Percentiles rank a stretch among this genome's conserved stretches.
Evolutionary conservation across 2,888 invertebrate genomes (phyloP).

Genomic region (Limenitis camilla): DNA sequence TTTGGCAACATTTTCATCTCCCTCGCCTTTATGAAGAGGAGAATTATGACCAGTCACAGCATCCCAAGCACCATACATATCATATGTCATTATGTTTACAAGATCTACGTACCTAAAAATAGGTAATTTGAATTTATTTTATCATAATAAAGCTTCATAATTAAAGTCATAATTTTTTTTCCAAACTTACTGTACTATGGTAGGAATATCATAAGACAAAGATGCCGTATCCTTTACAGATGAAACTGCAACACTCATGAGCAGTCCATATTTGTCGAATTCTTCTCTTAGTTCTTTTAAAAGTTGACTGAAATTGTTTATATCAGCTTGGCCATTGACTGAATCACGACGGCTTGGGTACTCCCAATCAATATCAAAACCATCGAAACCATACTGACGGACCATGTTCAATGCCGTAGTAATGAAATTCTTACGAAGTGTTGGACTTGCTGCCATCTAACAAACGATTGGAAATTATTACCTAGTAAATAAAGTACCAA

Average conservation of each 20-base stretch:
- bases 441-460: conserved; percentile 53
- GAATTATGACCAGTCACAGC: conserved; percentile 78
- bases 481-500: background rate
- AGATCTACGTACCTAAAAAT: conserved; percentile 74
- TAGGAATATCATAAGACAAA: conserved; percentile 75
- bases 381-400: conserved; percentile 76
- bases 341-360: conserved; percentile 76
- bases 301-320: conserved; percentile 66
- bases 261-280: conserved; percentile 65
- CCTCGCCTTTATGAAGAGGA: conserved; percentile 71
- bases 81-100: conserved; percentile 83
- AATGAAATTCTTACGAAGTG: conserved; percentile 71
- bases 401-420: conserved; percentile 71
- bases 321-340: conserved; percentile 53
- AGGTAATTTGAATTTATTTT: background rate
- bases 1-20: conserved; percentile 38
- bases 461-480: background rate
- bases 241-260: conserved; percentile 76
- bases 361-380: conserved; percentile 83
- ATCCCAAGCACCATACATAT: conserved; percentile 83
- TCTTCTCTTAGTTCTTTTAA: conserved; percentile 71
- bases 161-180: no score
- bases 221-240: conserved; percentile 63
- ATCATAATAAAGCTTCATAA: background rate
- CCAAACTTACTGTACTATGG: conserved; percentile 63